These are phyloP conservation scores for Thelaira solivaga DNA, from an alignment of 2,888 invertebrate species.

Conservation along the genomic window DNA sequence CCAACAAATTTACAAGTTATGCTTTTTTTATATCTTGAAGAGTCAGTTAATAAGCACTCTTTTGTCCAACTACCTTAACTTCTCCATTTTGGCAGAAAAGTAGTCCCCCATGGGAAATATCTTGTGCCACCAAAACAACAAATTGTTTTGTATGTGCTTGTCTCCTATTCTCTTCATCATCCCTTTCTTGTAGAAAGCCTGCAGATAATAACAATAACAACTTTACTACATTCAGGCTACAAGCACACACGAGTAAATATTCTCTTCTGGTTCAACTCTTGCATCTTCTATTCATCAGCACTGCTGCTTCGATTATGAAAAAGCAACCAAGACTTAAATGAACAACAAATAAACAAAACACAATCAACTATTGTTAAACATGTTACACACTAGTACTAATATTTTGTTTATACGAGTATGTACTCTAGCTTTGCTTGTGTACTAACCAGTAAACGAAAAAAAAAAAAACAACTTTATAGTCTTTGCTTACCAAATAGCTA, in stretches of 20 bases:
- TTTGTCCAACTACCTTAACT: no score
- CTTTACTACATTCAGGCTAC: conserved; percentile 26
- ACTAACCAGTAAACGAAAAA: no score
- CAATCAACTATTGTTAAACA: conserved; percentile 2
- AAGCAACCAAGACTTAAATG: not conserved
- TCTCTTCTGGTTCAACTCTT: not conserved
- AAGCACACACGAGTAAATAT: not conserved
- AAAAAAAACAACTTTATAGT: not conserved
- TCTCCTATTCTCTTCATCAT: no score
- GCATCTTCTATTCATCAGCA: not conserved
- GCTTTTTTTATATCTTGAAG: no score
- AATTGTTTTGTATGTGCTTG: no score
- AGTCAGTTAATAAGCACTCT: no score
- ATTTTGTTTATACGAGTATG: not conserved
- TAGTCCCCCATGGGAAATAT: no score
- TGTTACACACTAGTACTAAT: not conserved
- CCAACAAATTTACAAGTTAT: no score
- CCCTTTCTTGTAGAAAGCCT: no score
- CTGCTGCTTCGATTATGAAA: not conserved
- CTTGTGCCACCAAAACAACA: no score
- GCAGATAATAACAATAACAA: not conserved
- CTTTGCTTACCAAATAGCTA: conserved; percentile 34
- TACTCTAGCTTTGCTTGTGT: no score
- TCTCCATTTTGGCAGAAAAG: no score
- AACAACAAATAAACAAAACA: not conserved